Base-by-base conservation (phyloP, 35 echinoderm and acorn worm genomes). In the Apostichopus parvimensis region DNA sequence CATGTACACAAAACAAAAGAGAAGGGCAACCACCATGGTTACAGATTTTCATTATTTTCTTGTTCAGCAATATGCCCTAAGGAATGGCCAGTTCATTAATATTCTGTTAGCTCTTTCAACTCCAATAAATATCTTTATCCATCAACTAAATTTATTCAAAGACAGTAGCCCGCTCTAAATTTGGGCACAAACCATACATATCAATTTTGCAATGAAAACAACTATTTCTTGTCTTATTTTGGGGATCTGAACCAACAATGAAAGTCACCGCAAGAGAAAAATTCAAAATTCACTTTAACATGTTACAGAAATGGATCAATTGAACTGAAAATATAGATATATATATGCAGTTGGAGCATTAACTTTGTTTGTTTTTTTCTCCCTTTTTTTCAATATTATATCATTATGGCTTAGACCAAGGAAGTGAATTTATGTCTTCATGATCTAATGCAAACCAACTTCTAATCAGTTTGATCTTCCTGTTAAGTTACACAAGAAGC, bases 71-170 rank as follows among this genome's bases (percentile, higher is more conserved):
- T 17, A 73, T 23, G 70, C 70, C 70, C 15, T 18, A 73, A 73
- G 70, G 70, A 73, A 73, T 73, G 18, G n/a, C 14, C n/a, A 6
- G 70, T 73, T 73, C n/a, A 73, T 73, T 73, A 73, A 73, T 15
- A 73, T 73, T 73, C 70, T 73, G 15, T 73, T 73, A 73, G 70
- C n/a, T 15, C 70, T 73, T 73, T 73, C 70, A 73, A 73, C 70
- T 17, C 15, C 5, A 6, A 73, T 73, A 73, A 73, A 73, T 73
- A 73, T 73, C 34, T 21, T 73, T 73, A 73, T 73, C 70, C 70
- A 73, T 73, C 70, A 73, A 17, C 62, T 73, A 2, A 73, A 73
- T 73, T 23, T 73, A 73, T 73, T 73, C 70, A 73, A 73, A 73
- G 70, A 17, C 9, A 73, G 10, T 73, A 10, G 18, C 6, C 70